phyloP scores from a whole-genome alignment of 23 tunicate genomes.

The Halocynthia aurantium region DNA sequence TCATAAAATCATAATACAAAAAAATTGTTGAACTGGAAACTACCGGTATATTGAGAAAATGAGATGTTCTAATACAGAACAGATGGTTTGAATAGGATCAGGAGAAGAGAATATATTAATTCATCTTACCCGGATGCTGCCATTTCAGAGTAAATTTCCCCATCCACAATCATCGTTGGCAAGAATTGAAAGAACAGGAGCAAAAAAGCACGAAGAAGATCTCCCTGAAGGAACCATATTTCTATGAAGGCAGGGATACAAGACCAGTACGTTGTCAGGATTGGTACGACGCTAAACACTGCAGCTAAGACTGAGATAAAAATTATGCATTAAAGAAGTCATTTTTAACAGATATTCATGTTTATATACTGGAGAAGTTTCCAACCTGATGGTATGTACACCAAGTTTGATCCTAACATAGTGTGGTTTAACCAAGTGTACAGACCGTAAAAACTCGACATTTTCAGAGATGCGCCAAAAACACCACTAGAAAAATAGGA shows the following conservation, averaged over 20 bases:
- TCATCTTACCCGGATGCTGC: conserved; percentile 21
- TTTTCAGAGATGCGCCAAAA: conserved; percentile 81
- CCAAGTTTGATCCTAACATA: conserved; percentile 59
- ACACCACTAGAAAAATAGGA: conserved; percentile 38
- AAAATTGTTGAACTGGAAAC: too few species aligned
- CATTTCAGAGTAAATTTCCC: conserved; percentile 73
- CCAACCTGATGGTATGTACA: conserved; percentile 62
- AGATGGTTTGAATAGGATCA: too few species aligned
- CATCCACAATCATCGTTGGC: conserved; percentile 84
- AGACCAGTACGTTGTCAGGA: conserved; percentile 80
- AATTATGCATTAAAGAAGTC: too few species aligned
- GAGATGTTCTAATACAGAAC: too few species aligned
- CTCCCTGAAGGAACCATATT: conserved; percentile 78
- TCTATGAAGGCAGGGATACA: conserved; percentile 72
- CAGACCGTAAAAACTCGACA: conserved; percentile 92
- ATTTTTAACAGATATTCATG: neutral
- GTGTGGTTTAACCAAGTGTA: conserved; percentile 88
- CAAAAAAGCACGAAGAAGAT: conserved; percentile 39
- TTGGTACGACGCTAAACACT: conserved; percentile 66
- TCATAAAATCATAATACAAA: too few species aligned
- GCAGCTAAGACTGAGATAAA: conserved; percentile 49
- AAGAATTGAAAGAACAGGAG: conserved; percentile 52
- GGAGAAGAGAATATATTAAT: too few species aligned
- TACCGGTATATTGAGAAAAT: too few species aligned
- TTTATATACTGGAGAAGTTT: neutral